Evolutionary conservation across 2,797 vertebrate genomes (phyloP), one percentile per base, ranked within the genome.

Genomic region (Epinephelus malabaricus): DNA sequence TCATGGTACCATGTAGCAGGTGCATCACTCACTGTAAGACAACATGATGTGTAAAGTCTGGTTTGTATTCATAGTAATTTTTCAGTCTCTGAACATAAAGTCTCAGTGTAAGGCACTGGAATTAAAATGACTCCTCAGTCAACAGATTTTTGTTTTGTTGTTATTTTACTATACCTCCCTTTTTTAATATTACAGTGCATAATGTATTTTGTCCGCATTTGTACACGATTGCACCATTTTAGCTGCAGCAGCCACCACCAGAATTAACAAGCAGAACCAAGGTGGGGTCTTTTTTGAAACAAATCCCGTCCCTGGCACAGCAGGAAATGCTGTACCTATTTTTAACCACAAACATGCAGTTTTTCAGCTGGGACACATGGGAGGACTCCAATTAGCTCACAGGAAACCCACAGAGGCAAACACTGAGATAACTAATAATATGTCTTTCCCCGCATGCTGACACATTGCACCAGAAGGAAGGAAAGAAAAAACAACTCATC

Each of bases 351-450:
- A 95, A 94, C 92, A 90, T 90, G 86, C 88, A 91, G 88, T 93
- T 93, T 88, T 91, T 89, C 91, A 89, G 92, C 88, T 59, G 86
- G 85, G 86, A 95, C 92, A 91, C 93, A 87, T 87, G 94, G 92
- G 92, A 94, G 85, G 88, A 67, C 89, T 92, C 94, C 92, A 95
- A 95, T 95, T 94, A 96, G 93, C 91, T 92, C 79, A 86, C 84
- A 92, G 93, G 93, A 96, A 95, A 94, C 85, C 85, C 88, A 90
- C 87, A 84, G 92, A 95, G 91, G 89, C 93, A 95, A 95, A 94
- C 92, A 94, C 73, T 73, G 89, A 93, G 90, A 94, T 92, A 90
- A 93, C 90, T 90, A 92, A 92, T 92, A 94, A 92, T 85, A 86
- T 79, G 83, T 81, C 89, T 84, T 60, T 93, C 89, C 85, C 85